These are phyloP conservation scores for Synaphobranchus kaupii DNA, from an alignment of 2,797 vertebrate species.

Conservation along the genomic window DNA sequence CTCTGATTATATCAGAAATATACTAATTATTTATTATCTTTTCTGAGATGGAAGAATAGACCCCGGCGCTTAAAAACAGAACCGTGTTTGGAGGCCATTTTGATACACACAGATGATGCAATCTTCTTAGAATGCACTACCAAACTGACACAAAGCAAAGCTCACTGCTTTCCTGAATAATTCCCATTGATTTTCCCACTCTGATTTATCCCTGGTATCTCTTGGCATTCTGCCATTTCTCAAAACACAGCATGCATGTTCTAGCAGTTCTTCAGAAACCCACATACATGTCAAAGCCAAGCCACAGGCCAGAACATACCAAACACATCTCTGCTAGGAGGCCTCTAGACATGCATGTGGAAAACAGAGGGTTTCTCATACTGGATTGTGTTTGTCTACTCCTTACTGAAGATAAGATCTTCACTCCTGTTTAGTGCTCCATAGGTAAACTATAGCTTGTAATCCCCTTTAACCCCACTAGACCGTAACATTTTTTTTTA, in stretches of 20 bases:
- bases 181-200: slow-evolving; percentile 8
- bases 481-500: neutral
- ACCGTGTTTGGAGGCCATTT: neutral
- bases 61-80: neutral
- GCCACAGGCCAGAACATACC: neutral
- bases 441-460: neutral
- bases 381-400: neutral
- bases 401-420: neutral
- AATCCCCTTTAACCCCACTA: neutral
- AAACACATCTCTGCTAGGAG: neutral
- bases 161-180: slow-evolving; percentile 7
- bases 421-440: neutral
- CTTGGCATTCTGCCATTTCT: neutral
- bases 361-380: neutral
- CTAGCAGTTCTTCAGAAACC: neutral
- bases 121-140: neutral
- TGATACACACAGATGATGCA: neutral
- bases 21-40: neutral
- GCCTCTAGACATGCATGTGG: neutral
- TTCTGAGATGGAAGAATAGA: slow-evolving; percentile 33
- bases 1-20: slow-evolving; percentile 42
- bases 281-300: neutral
- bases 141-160: neutral
- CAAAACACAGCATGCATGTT: neutral
- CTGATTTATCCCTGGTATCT: neutral